These are phyloP conservation scores for Hippoglossus stenolepis DNA, from an alignment of 2,113 vertebrate species.

Conservation along the genomic window DNA sequence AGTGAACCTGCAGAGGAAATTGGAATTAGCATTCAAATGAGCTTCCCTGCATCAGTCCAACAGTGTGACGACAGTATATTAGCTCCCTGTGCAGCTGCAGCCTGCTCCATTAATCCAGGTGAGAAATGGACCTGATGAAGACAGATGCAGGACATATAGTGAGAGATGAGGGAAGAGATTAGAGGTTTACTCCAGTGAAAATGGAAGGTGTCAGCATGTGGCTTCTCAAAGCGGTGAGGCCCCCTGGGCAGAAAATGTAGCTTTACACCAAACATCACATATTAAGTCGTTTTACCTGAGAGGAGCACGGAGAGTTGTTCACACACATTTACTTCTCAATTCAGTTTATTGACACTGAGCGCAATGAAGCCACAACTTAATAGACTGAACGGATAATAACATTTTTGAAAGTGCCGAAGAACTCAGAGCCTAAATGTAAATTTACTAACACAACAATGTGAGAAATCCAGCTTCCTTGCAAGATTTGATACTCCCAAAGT, in stretches of 20 bases:
- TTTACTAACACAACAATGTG: background rate
- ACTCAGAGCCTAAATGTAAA: background rate
- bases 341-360: constrained; percentile 22
- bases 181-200: background rate
- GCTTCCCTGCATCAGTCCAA: background rate
- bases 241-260: constrained; percentile 7
- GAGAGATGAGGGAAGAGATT: constrained; percentile 20
- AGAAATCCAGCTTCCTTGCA: background rate
- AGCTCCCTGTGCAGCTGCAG: constrained; percentile 31
- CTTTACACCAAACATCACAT: constrained; percentile 1
- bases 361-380: background rate
- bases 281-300: background rate
- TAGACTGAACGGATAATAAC: background rate
- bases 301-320: background rate
- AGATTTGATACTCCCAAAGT: background rate
- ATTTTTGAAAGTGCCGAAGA: background rate
- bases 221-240: constrained; percentile 4
- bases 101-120: constrained; percentile 24
- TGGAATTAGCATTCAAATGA: constrained; percentile 29
- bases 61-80: constrained; percentile 16
- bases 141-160: background rate
- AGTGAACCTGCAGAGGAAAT: constrained; percentile 1
- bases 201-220: constrained; percentile 3
- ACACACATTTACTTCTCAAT: constrained; percentile 2
- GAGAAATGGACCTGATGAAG: constrained; percentile 19